Evolutionary conservation across 2,888 invertebrate genomes (phyloP).

Genomic region (Acrobasis suavella): DNA sequence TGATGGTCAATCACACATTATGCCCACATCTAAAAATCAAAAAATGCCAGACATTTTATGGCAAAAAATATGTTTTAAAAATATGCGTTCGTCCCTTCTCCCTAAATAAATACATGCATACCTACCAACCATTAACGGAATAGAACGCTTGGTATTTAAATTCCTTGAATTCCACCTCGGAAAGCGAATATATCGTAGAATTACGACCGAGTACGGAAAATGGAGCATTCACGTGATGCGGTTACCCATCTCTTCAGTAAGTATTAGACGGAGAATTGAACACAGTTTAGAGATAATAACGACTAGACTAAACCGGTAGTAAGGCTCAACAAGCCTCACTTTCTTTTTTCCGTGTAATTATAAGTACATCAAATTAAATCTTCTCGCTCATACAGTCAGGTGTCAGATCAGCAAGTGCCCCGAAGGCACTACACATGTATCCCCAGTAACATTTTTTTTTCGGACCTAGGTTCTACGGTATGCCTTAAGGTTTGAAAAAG

Average conservation of each 20-base stretch:
- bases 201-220: constrained; percentile 9
- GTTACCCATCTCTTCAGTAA: constrained; percentile 11
- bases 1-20: no score
- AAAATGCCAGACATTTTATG: no score
- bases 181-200: constrained; percentile 12
- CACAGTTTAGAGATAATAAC: not conserved
- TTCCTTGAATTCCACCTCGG: constrained; percentile 1
- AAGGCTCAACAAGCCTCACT: not conserved
- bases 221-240: constrained; percentile 5
- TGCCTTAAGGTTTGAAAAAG: no score
- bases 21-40: no score
- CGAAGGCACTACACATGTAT: no score
- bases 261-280: constrained; percentile 1
- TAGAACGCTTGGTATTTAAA: constrained; percentile 6
- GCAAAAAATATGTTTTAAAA: no score
- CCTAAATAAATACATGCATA: not conserved
- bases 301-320: not conserved
- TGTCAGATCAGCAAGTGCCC: no score
- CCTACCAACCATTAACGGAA: not conserved
- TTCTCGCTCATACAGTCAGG: no score
- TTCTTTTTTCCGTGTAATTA: no score
- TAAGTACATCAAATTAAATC: no score
- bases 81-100: not conserved
- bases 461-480: no score
- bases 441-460: no score